These are phyloP conservation scores for Parasteatoda tepidariorum DNA, from an alignment of 1,140 invertebrate species.

Conservation along the genomic window DNA sequence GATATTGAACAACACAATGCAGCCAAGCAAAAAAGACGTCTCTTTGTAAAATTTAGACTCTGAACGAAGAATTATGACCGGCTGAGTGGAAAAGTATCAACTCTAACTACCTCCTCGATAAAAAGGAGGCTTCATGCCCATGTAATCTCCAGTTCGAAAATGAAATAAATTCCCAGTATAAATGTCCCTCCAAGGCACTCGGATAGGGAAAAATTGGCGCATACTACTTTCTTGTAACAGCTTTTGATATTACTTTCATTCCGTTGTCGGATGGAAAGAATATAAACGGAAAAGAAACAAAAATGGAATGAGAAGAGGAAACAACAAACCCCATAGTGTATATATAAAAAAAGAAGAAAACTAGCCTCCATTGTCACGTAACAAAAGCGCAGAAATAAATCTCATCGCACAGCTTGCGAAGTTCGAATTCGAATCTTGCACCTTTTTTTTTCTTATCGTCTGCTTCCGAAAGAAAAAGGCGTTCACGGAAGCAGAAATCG, in stretches of 20 bases:
- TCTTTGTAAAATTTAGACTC: neutral
- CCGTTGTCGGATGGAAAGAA: neutral
- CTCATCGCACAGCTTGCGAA: constrained; percentile 19
- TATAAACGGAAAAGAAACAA: neutral
- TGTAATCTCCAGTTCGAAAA: neutral
- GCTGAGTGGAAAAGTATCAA: neutral
- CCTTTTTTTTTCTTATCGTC: neutral
- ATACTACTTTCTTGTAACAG: neutral
- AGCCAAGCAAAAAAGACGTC: no score
- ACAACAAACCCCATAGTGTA: constrained; percentile 3
- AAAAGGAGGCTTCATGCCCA: neutral
- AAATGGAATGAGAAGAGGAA: neutral
- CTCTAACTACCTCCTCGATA: neutral
- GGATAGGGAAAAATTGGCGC: neutral
- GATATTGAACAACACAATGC: no score
- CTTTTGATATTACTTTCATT: constrained; percentile 31
- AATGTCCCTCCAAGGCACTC: neutral
- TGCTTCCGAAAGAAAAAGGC: neutral
- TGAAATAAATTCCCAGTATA: neutral
- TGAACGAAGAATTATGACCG: neutral
- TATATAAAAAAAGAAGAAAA: neutral
- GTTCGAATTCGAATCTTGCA: constrained; percentile 35
- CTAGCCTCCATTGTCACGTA: constrained; percentile 35
- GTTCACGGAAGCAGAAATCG: constrained; percentile 36
- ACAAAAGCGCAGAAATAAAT: constrained; percentile 29